Percentiles rank a stretch among this genome's conserved stretches.
Conservation (phyloP, 2,113 vertebrate species). For the Emydura subglobosa region DNA sequence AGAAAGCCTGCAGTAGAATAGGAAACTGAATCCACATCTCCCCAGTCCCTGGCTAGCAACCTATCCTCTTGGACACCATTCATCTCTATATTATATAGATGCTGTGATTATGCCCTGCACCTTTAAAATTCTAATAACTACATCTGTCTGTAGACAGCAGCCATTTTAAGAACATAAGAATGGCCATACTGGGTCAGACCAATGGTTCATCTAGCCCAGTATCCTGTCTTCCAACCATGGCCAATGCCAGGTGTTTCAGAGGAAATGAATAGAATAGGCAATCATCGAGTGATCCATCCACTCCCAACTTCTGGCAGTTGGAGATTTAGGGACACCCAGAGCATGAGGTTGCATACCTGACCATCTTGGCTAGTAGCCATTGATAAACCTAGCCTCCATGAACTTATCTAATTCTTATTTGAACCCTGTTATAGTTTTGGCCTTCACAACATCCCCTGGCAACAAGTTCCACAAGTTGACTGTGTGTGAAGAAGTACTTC, state of each 20-base stretch:
- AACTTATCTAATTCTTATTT: background rate
- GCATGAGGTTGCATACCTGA: background rate
- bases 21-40: background rate
- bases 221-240: background rate
- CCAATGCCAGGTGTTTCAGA: background rate
- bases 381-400: background rate
- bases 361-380: background rate
- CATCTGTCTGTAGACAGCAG: constrained; percentile 24
- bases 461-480: background rate
- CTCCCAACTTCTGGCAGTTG: background rate
- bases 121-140: constrained; percentile 3
- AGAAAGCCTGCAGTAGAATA: background rate
- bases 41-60: background rate
- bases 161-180: constrained; percentile 29
- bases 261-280: background rate
- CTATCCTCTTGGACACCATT: background rate
- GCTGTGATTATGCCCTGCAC: background rate
- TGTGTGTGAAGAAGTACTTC: too few species aligned
- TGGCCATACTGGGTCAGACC: background rate
- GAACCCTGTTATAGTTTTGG: background rate
- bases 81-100: background rate
- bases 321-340: background rate
- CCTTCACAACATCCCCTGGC: background rate
- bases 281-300: background rate
- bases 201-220: background rate